Conservation (phyloP, 2,797 vertebrate genomes). For the Mormyrops boulengeri region DNA sequence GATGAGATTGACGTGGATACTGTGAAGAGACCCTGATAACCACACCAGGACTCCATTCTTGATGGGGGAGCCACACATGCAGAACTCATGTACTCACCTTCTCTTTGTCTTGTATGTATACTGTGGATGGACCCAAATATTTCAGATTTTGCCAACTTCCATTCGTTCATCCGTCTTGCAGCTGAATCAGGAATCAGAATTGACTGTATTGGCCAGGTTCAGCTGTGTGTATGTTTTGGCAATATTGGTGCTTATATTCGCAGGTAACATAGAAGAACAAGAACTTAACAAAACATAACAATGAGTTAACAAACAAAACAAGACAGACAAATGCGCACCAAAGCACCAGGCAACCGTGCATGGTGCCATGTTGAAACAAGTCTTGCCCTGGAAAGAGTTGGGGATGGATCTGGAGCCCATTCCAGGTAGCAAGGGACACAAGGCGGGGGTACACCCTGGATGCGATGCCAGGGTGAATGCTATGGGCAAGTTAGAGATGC, state of each 20-base stretch:
- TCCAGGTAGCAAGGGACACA: background rate
- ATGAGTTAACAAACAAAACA: background rate
- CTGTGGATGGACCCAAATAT: background rate
- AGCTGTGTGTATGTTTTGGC: background rate
- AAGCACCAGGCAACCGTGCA: background rate
- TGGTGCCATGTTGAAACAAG: background rate
- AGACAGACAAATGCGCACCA: background rate
- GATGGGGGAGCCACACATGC: background rate
- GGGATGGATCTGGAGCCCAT: background rate
- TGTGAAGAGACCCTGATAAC: background rate
- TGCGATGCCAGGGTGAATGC: background rate
- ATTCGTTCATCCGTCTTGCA: background rate
- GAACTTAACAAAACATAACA: background rate
- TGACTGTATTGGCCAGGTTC: background rate
- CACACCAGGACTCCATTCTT: background rate
- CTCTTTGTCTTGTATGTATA: background rate
- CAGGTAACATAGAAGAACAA: background rate
- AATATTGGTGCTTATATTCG: background rate
- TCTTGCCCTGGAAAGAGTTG: background rate
- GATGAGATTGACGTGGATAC: background rate
- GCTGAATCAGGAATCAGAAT: background rate
- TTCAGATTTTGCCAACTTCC: background rate
- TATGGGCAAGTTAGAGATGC: background rate
- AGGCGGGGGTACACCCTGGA: background rate
- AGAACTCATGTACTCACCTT: background rate